Conservation (phyloP, 1,140 invertebrate genomes). For the Pogonomyrmex barbatus region DNA sequence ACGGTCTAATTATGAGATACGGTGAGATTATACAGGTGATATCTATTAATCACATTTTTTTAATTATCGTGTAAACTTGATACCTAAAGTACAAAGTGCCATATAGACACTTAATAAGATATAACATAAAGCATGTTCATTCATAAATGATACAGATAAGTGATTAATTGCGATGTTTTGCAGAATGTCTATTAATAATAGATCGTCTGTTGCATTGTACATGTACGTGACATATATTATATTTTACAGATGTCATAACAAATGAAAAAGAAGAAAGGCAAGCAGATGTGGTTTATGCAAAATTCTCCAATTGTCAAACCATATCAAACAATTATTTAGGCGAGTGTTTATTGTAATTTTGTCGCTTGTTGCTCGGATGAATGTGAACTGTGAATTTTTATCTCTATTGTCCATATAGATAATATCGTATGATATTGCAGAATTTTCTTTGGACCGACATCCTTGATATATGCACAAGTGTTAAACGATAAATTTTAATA, state of each 20-base stretch:
- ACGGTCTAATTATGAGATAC: neutral
- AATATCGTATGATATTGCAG: neutral
- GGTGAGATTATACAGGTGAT: neutral
- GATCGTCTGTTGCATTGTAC: neutral
- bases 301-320: neutral
- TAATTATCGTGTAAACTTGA: neutral
- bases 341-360: neutral
- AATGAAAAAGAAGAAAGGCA: neutral
- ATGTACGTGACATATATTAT: neutral
- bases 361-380: neutral
- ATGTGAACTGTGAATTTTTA: conserved; percentile 28
- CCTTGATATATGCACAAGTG: conserved; percentile 62
- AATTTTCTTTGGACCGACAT: neutral
- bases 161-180: neutral
- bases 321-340: neutral
- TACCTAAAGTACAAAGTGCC: neutral
- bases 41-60: neutral
- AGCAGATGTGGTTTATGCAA: neutral
- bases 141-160: neutral
- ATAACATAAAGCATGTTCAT: neutral
- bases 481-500: conserved; percentile 24
- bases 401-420: conserved; percentile 11
- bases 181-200: neutral
- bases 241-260: neutral
- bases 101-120: neutral